Evolutionary conservation across 2,888 invertebrate genomes (phyloP).

Genomic region (Leptinotarsa juncta): DNA sequence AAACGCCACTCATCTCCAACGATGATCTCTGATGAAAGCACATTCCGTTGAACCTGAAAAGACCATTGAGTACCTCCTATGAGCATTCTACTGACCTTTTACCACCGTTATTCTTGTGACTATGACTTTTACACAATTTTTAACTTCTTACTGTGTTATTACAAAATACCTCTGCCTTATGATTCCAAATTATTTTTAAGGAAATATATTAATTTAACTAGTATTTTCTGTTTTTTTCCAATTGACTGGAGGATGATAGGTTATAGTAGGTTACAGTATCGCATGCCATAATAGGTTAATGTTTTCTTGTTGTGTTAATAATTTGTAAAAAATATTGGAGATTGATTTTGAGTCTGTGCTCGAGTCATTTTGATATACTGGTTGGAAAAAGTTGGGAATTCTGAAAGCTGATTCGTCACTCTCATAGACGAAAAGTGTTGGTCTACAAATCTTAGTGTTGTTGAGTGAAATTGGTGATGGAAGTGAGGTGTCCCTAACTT

Average conservation of each 20-base stretch:
- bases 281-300: constrained; percentile 10
- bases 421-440: not conserved
- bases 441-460: not conserved
- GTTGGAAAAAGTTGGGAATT: not conserved
- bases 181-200: not conserved
- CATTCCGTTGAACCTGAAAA: not conserved
- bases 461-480: not conserved
- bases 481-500: not conserved
- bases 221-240: not conserved
- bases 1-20: constrained; percentile 74
- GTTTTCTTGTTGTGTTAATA: constrained; percentile 2
- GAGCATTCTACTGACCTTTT: constrained; percentile 41
- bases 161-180: not conserved
- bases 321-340: constrained; percentile 6
- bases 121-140: constrained; percentile 31
- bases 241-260: not conserved
- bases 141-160: constrained; percentile 15
- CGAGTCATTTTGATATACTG: not conserved
- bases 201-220: constrained; percentile 5
- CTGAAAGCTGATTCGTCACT: not conserved
- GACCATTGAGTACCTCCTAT: constrained; percentile 23
- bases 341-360: not conserved
- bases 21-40: constrained; percentile 48
- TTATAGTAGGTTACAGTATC: not conserved
- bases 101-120: constrained; percentile 33